Evolutionary conservation across 2,888 invertebrate genomes (phyloP).

Genomic region (Habrosyne pyritoides): DNA sequence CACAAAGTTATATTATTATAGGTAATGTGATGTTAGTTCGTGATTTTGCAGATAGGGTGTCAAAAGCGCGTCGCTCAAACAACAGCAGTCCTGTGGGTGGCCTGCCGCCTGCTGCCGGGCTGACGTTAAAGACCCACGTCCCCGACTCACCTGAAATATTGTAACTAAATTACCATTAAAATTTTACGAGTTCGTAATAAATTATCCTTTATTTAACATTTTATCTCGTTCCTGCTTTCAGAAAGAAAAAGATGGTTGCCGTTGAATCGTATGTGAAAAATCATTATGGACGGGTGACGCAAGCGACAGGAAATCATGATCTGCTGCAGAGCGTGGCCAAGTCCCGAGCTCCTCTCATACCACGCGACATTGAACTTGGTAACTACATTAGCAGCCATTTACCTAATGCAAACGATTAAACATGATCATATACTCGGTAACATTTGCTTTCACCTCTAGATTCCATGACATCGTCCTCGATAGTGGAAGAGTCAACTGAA

Average conservation of each 20-base stretch:
- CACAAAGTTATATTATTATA: neutral
- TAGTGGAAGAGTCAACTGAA: conserved; percentile 44
- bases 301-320: conserved; percentile 21
- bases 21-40: neutral
- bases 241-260: conserved; percentile 60
- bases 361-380: conserved; percentile 58
- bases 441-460: conserved; percentile 33
- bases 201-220: too few species aligned
- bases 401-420: neutral
- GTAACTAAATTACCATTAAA: conserved; percentile 39
- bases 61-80: conserved; percentile 37
- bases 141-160: conserved; percentile 39
- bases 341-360: conserved; percentile 55
- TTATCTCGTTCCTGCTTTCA: conserved; percentile 9
- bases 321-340: conserved; percentile 29
- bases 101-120: conserved; percentile 19
- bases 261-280: conserved; percentile 61
- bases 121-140: conserved; percentile 22
- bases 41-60: conserved; percentile 33
- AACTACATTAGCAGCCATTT: conserved; percentile 10
- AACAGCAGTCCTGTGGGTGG: conserved; percentile 43
- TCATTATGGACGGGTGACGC: conserved; percentile 44
- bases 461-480: conserved; percentile 45
- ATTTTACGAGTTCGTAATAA: neutral
- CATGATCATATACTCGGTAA: neutral